These are phyloP conservation scores for Leptopilina myrica DNA, from an alignment of 2,888 invertebrate species.

Conservation along the genomic window DNA sequence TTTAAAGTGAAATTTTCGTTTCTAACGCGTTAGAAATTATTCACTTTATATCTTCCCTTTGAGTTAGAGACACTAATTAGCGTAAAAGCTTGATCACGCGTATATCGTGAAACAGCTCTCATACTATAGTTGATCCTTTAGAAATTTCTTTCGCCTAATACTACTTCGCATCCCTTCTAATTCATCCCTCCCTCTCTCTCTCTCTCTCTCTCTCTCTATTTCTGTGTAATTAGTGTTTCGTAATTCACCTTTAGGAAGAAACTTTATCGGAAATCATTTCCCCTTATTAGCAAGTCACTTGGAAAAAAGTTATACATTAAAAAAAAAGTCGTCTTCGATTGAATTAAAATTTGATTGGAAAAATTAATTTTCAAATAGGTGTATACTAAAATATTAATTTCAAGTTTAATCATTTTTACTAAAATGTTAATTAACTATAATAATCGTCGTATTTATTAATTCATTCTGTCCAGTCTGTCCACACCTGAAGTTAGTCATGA, in stretches of 20 bases:
- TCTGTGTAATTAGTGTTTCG: background rate
- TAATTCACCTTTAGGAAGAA: background rate
- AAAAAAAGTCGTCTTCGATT: background rate
- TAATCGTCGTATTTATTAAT: too few species aligned
- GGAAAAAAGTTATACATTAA: background rate
- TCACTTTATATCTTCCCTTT: constrained; percentile 27
- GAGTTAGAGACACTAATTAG: constrained; percentile 30
- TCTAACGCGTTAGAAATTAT: background rate
- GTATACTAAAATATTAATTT: too few species aligned
- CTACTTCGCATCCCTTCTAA: background rate
- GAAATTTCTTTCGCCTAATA: constrained; percentile 6
- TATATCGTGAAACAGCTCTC: constrained; percentile 12
- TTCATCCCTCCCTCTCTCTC: background rate
- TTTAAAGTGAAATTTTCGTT: background rate
- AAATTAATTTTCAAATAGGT: too few species aligned
- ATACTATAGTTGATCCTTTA: constrained; percentile 10
- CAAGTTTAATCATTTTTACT: too few species aligned
- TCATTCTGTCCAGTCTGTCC: too few species aligned
- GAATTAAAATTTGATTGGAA: background rate
- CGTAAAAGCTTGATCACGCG: constrained; percentile 30
- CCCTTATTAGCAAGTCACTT: background rate
- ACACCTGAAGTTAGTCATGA: too few species aligned
- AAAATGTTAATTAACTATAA: too few species aligned
- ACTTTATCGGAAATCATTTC: background rate
- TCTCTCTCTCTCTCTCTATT: background rate